Evolutionary conservation across 2,888 invertebrate genomes (phyloP), one percentile per base, ranked within the genome.

Genomic region (Cerceris rybyensis): DNA sequence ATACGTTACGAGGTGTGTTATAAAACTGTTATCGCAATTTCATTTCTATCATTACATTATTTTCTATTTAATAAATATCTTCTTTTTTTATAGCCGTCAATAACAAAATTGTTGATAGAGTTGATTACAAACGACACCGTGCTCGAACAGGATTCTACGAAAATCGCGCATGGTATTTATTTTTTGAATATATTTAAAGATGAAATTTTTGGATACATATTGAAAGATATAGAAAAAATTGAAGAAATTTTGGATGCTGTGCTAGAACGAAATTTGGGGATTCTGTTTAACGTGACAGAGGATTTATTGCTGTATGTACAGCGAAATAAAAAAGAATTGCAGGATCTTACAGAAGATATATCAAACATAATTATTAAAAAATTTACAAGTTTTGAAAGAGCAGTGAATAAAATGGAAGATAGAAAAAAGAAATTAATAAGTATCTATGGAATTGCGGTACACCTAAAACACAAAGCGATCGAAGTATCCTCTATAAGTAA

Each of bases 141-240:
- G 8, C 58, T 58, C 6, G 72, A 52, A 4, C n/a, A 67, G 50
- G 71, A 86, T 16, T 74, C 70, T 1, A 82, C 79, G 7, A 86
- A 43, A 14, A 81, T 91, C 1, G 81, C 82, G 11, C 90, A 92
- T 64, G 93, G 93, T 0, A 88, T 91, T 75, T 85, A 92, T 74
- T 93, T 93, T 80, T 75, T 92, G 16, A 86, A 86, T 52, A 82
- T 76, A 2, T 93, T 92, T 50, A 89, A 89, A 64, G 72, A 74
- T 8, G 78, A 87, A 0, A 86, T 93, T 55, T 89, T 89, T 59
- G 76, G 76, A 7, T 89, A 87, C 60, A 80, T 92, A 50, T 68
- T 92, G 13, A 81, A 75, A 14, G 80, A 89, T 13, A 39, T 82
- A 7, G 80, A 80, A 43, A 66, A 84, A 55, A 89, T 89, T 2